Conservation (phyloP, 2,113 vertebrate species). For the Psammodynastes pulverulentus region DNA sequence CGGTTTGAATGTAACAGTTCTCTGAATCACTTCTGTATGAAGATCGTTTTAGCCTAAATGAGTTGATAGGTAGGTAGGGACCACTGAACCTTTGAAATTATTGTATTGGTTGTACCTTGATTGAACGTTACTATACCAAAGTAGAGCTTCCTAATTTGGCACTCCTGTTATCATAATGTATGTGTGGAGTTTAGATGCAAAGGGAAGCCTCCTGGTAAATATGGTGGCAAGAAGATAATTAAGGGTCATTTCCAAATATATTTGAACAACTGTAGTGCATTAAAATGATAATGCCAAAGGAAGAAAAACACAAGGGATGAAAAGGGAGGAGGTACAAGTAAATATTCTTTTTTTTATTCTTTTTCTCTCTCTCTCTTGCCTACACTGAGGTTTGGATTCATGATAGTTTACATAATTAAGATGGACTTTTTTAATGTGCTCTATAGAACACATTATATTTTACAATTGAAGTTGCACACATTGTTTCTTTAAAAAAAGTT, state of each 20-base stretch:
- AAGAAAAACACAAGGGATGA: background rate
- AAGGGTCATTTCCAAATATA: background rate
- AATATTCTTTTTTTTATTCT: background rate
- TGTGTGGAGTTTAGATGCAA: background rate
- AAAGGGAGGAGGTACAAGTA: background rate
- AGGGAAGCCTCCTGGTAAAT: background rate
- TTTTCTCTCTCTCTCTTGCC: background rate
- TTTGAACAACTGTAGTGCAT: background rate
- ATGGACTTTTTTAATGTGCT: background rate
- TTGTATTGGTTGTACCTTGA: background rate
- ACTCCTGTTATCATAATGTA: background rate
- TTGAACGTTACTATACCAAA: background rate
- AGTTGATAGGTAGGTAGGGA: background rate
- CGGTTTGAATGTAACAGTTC: background rate
- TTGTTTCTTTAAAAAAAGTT: background rate
- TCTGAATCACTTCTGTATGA: background rate
- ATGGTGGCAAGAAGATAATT: background rate
- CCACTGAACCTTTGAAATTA: background rate
- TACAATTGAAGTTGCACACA: background rate
- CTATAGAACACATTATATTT: background rate
- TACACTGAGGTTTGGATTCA: background rate
- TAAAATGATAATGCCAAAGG: background rate
- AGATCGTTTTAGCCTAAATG: background rate
- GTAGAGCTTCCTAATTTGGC: background rate
- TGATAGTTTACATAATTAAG: background rate